Evolutionary conservation across 2,888 invertebrate species (phyloP).

Genomic region (Tenthredo scrophulariae): DNA sequence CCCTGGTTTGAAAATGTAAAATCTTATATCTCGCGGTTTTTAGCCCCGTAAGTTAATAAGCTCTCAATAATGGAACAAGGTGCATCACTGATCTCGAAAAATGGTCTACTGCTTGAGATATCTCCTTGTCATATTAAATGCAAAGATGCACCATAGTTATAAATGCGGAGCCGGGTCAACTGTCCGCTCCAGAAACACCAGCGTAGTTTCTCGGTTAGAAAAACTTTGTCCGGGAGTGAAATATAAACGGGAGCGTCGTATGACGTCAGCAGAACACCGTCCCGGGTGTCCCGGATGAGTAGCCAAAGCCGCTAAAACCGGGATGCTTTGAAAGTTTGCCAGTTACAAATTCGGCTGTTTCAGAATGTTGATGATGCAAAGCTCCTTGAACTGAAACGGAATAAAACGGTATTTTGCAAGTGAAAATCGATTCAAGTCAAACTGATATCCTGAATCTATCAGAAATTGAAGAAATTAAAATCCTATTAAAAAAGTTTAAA

Average conservation of each 20-base stretch:
- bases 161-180: neutral
- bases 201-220: neutral
- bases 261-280: conserved; percentile 17
- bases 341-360: conserved; percentile 13
- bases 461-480: too few species aligned
- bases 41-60: neutral
- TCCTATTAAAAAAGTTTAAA: neutral
- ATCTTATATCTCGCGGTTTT: neutral
- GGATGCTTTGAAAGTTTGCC: conserved; percentile 8
- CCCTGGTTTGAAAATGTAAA: neutral
- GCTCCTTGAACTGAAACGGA: neutral
- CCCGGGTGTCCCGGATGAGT: neutral
- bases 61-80: neutral
- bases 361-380: conserved; percentile 10
- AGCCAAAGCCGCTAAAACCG: conserved; percentile 8
- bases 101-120: neutral
- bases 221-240: conserved; percentile 16
- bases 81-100: neutral
- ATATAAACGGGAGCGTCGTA: neutral
- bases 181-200: conserved; percentile 15
- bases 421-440: neutral
- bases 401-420: neutral
- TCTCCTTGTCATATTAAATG: neutral
- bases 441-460: too few species aligned
- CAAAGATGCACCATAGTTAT: conserved; percentile 14